phyloP scores from a whole-genome alignment of 2,888 invertebrate genomes.

The Oxyscelio sp. region DNA sequence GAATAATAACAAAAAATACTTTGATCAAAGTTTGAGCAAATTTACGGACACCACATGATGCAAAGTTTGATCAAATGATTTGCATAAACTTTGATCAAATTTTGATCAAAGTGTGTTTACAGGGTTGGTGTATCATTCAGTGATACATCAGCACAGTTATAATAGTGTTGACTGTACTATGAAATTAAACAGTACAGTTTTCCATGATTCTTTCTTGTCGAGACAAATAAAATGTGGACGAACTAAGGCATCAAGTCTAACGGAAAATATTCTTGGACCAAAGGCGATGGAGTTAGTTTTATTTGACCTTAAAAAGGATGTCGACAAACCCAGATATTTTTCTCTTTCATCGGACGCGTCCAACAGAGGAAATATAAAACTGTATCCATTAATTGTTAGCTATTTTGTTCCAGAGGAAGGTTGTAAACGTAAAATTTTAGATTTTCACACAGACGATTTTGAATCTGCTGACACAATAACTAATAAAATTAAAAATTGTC shows the following conservation, averaged over 20 bases:
- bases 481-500: slow-evolving; percentile 17
- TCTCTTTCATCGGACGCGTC: slow-evolving; percentile 45
- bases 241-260: slow-evolving; percentile 20
- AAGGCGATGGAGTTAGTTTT: slow-evolving; percentile 25
- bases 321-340: not conserved
- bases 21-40: too few relatives aligned
- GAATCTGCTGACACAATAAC: slow-evolving; percentile 27
- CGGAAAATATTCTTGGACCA: slow-evolving; percentile 16
- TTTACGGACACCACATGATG: too few relatives aligned
- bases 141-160: slow-evolving; percentile 39
- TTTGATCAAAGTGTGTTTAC: too few relatives aligned
- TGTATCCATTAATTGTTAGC: slow-evolving; percentile 16
- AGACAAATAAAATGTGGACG: slow-evolving; percentile 31
- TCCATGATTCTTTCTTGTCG: not conserved
- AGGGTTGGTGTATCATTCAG: slow-evolving; percentile 17
- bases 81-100: too few relatives aligned
- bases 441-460: slow-evolving; percentile 29
- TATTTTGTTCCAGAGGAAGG: slow-evolving; percentile 31
- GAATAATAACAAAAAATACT: too few relatives aligned
- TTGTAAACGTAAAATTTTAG: slow-evolving; percentile 36
- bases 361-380: slow-evolving; percentile 18
- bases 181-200: slow-evolving; percentile 31
- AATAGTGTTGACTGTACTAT: slow-evolving; percentile 20
- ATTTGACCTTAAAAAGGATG: not conserved
- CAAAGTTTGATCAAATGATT: too few relatives aligned